phyloP scores from a whole-genome alignment of 2,888 invertebrate genomes.

The Pachydiplax longipennis region DNA sequence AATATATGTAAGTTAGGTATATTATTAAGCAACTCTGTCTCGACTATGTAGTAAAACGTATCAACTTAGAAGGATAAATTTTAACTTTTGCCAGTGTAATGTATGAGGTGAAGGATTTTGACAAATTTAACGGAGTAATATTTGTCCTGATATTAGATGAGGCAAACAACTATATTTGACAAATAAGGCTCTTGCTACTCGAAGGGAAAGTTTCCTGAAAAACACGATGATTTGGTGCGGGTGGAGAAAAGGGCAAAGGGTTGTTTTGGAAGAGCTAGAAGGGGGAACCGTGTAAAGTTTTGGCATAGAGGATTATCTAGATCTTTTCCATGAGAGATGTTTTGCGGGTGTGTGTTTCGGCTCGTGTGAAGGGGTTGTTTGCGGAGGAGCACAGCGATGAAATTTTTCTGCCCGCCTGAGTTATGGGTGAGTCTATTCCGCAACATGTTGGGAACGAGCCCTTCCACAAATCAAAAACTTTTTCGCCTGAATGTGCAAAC shows the following conservation, averaged over 20 bases:
- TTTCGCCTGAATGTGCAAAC: background rate
- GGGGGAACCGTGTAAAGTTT: background rate
- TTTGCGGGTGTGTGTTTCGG: slow-evolving; percentile 26
- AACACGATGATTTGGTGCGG: too few species aligned
- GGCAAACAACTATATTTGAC: too few species aligned
- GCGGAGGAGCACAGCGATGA: background rate
- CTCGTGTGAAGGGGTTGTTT: slow-evolving; percentile 10
- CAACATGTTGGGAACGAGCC: background rate
- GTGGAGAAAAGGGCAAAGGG: background rate
- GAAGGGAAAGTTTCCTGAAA: too few species aligned
- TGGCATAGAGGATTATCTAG: slow-evolving; percentile 11
- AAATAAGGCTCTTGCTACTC: too few species aligned
- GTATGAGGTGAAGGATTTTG: too few species aligned
- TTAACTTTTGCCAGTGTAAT: too few species aligned
- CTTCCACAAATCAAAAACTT: slow-evolving; percentile 16
- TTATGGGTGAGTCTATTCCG: slow-evolving; percentile 14
- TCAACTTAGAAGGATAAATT: too few species aligned
- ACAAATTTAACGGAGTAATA: too few species aligned
- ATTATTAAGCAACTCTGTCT: too few species aligned
- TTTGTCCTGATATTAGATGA: too few species aligned
- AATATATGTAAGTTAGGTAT: too few species aligned
- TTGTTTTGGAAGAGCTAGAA: background rate
- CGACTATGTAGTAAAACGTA: too few species aligned
- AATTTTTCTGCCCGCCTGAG: slow-evolving; percentile 1
- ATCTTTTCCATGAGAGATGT: slow-evolving; percentile 19